A percentile compares a stretch with the other conserved stretches of the same genome.
These are phyloP conservation scores for Xiphorhynchus erythropygius DNA, from an alignment of 2,797 vertebrate species.

Conservation along the genomic window DNA sequence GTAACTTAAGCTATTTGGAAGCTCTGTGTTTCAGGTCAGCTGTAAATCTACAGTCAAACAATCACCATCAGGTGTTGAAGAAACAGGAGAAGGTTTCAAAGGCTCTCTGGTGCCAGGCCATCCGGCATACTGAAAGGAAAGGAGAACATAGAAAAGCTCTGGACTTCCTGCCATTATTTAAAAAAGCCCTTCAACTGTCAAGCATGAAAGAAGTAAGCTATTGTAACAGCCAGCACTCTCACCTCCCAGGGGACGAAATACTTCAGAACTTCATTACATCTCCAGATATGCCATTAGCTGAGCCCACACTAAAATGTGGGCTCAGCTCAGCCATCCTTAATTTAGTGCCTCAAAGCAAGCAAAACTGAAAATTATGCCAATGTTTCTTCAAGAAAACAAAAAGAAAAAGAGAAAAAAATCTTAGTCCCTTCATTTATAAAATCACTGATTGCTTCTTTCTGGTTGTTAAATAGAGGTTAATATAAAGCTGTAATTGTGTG, in stretches of 20 bases:
- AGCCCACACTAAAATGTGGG: neutral
- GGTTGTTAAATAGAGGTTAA: neutral
- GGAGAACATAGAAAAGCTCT: neutral
- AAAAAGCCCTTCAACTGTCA: constrained; percentile 4
- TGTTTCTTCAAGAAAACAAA: neutral
- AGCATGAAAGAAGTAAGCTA: constrained; percentile 1
- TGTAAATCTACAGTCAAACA: constrained; percentile 18
- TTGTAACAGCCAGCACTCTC: neutral
- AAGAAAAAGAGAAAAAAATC: accelerated
- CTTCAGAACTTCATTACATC: constrained; percentile 21
- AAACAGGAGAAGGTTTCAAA: constrained; percentile 60
- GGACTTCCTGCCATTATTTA: constrained; percentile 50
- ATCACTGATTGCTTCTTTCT: neutral
- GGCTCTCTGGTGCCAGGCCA: neutral
- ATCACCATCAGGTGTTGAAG: constrained; percentile 41
- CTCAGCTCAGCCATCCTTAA: neutral
- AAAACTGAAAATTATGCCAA: neutral
- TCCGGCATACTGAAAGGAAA: constrained; percentile 6
- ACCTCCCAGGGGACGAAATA: neutral
- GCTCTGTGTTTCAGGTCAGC: neutral
- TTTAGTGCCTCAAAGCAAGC: neutral
- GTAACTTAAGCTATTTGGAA: neutral
- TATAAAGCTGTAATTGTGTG: neutral
- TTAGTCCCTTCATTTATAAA: neutral
- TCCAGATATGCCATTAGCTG: neutral